Evolutionary conservation across 2,113 vertebrate genomes (phyloP).

Genomic region (Nematolebias whitei): DNA sequence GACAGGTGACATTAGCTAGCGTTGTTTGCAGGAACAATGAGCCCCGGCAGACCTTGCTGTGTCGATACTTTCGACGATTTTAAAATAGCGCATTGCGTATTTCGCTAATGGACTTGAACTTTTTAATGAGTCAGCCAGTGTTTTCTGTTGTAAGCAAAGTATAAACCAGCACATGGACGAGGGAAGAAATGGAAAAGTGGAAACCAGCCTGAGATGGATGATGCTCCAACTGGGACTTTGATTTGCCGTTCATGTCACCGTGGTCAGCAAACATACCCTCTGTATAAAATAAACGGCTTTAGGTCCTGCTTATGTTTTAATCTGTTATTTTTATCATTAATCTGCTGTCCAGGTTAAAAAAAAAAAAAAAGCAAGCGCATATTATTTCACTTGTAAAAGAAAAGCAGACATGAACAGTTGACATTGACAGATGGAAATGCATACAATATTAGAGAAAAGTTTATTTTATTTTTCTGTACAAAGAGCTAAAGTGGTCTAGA

Average conservation of each 20-base stretch:
- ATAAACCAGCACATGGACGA: constrained; percentile 16
- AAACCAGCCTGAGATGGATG: not conserved
- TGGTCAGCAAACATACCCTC: not conserved
- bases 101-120: constrained; percentile 65
- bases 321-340: too few relatives aligned
- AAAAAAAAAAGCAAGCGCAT: too few relatives aligned
- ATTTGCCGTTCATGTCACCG: not conserved
- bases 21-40: constrained; percentile 5
- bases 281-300: too few relatives aligned
- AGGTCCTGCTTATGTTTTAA: too few relatives aligned
- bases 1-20: constrained; percentile 10
- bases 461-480: too few relatives aligned
- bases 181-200: not conserved
- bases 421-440: too few relatives aligned
- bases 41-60: not conserved
- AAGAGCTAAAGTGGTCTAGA: too few relatives aligned
- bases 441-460: too few relatives aligned
- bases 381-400: too few relatives aligned
- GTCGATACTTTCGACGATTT: constrained; percentile 54
- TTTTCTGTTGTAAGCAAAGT: constrained; percentile 34
- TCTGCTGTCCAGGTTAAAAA: too few relatives aligned
- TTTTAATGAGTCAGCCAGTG: constrained; percentile 64
- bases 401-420: too few relatives aligned
- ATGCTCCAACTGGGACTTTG: not conserved
- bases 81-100: constrained; percentile 76